A percentile compares a stretch with the other conserved stretches of the same genome.
These are phyloP conservation scores for Drosophila insularis DNA, from an alignment of 1,140 invertebrate genomes.

Conservation along the genomic window DNA sequence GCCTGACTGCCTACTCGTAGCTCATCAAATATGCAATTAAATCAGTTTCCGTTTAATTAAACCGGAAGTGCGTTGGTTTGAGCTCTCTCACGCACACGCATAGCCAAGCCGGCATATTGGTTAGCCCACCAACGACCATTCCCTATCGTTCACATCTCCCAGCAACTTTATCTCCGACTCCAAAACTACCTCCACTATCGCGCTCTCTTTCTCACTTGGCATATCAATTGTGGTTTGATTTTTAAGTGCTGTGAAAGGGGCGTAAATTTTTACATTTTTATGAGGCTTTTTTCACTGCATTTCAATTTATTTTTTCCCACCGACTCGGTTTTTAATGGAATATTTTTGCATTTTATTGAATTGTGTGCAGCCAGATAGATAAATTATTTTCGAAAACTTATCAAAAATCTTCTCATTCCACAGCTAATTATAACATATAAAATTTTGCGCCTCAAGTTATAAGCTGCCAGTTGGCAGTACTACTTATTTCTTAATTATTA, in stretches of 20 bases:
- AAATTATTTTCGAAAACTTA: conserved; percentile 13
- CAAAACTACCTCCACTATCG: conserved; percentile 34
- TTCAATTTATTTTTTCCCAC: conserved; percentile 28
- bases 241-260: conserved; percentile 68
- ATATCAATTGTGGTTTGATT: conserved; percentile 60
- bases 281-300: conserved; percentile 58
- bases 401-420: conserved; percentile 18
- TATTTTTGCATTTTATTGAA: conserved; percentile 77
- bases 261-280: conserved; percentile 69
- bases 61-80: conserved; percentile 78
- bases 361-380: conserved; percentile 23
- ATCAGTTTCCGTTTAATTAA: conserved; percentile 83
- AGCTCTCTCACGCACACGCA: conserved; percentile 34
- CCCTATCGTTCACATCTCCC: neutral
- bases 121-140: conserved; percentile 11
- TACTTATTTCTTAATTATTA: conserved; percentile 78
- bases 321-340: conserved; percentile 20
- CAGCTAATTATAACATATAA: conserved; percentile 63
- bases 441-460: conserved; percentile 63
- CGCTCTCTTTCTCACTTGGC: conserved; percentile 5
- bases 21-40: conserved; percentile 83
- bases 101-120: conserved; percentile 44
- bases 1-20: conserved; percentile 56
- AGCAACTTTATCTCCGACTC: conserved; percentile 20
- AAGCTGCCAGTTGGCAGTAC: conserved; percentile 45